These are phyloP conservation scores for Trematomus bernacchii DNA, from an alignment of 2,797 vertebrate genomes.

Conservation along the genomic window DNA sequence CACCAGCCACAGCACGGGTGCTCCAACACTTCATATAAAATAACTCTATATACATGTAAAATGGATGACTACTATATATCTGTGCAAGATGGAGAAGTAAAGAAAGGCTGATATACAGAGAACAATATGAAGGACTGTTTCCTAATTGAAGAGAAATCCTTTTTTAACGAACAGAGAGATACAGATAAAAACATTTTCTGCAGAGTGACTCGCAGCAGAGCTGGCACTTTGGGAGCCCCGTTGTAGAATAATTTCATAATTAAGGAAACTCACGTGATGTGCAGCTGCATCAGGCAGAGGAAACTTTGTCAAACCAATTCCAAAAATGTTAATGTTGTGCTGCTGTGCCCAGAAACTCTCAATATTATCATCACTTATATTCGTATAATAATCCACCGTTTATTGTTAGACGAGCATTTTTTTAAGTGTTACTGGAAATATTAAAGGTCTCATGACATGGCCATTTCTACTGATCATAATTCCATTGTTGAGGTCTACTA, in stretches of 20 bases:
- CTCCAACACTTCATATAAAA: slow-evolving; percentile 46
- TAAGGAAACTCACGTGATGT: slow-evolving; percentile 40
- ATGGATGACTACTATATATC: slow-evolving; percentile 68
- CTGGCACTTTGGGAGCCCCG: slow-evolving; percentile 3
- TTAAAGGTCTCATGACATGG: too few relatives aligned
- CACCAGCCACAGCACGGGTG: not conserved
- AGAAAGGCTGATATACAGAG: not conserved
- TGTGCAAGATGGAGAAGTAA: slow-evolving; percentile 38
- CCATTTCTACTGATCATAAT: too few relatives aligned
- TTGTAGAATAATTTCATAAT: slow-evolving; percentile 46
- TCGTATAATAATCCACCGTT: slow-evolving; percentile 43
- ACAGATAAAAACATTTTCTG: slow-evolving; percentile 32
- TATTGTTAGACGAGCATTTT: too few relatives aligned
- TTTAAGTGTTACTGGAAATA: too few relatives aligned
- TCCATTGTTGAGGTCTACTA: too few relatives aligned
- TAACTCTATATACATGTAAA: slow-evolving; percentile 50
- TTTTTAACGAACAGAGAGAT: slow-evolving; percentile 11
- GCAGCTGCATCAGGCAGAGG: slow-evolving; percentile 41
- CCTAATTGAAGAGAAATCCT: slow-evolving; percentile 36
- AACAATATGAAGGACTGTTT: slow-evolving; percentile 18
- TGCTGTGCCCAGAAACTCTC: slow-evolving; percentile 43
- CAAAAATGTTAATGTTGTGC: slow-evolving; percentile 39
- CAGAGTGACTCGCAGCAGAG: slow-evolving; percentile 3
- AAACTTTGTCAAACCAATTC: slow-evolving; percentile 29
- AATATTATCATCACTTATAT: slow-evolving; percentile 48